Evolutionary conservation across 2,888 invertebrate genomes (phyloP), one percentile per base, ranked within the genome.

Genomic region (Spisula solida): DNA sequence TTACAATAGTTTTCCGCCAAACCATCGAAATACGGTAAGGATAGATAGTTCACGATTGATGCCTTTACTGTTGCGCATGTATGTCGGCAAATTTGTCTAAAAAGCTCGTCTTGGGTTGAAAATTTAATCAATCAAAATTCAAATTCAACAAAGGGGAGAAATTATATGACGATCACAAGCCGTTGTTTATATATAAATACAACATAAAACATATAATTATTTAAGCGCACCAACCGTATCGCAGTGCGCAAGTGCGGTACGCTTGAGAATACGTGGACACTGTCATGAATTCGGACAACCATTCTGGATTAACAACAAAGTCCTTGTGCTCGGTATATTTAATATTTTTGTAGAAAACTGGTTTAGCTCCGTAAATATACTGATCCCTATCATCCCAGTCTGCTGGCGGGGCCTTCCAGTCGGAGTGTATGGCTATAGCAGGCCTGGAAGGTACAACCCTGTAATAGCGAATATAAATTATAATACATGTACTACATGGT

Each of bases 361-460:
- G 86, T 70, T 93, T 93, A 0, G 94, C 86, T 8, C 93, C 93
- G 82, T 92, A 93, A 14, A 93, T 91, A 55, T 92, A 94, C n/a
- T 92, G 93, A 81, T 93, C 93, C 12, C 93, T 81, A 66, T 94
- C 94, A 70, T 94, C 94, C 94, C 94, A 94, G 0, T 92, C 92
- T 4, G 94, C 94, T 0, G 93, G 93, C 1, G 94, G 94, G 12
- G 94, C 94, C 55, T 92, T 87, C 93, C 93, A 94, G 78, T 94
- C 93, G 8, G 92, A 92, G 18, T 90, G 86, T 16, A 93, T 82
- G 8, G 94, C 94, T 34, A 93, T 91, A 2, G 92, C 70, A 6
- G 93, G 93, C 80, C 94, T 86, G 14, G 90, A 29, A 1, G 94
- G 94, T 18, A 94, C 94, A 16, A 88, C 92, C 80, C 94, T 94